Conservation (phyloP, 2,113 vertebrate genomes). For the Platysteira castanea region DNA sequence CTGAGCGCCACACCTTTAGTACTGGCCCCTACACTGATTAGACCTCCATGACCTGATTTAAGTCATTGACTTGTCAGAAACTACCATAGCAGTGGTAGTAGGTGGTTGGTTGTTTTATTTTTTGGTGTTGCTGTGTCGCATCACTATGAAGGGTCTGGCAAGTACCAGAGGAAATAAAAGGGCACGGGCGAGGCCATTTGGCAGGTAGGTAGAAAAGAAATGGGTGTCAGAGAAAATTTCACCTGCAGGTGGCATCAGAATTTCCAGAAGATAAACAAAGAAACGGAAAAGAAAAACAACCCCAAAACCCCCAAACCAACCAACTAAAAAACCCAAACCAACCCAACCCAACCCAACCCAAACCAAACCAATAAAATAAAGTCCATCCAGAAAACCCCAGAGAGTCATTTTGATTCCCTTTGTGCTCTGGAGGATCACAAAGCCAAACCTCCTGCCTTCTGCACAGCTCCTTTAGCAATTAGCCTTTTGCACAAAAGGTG, state of each 20-base stretch:
- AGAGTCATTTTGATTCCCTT: not conserved
- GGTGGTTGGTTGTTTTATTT: accelerated
- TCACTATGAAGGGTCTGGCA: not conserved
- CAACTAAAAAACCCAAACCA: not conserved
- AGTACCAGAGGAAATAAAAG: not conserved
- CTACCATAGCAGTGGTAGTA: not conserved
- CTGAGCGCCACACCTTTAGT: not conserved
- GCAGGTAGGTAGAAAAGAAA: too few species aligned
- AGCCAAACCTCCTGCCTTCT: not conserved
- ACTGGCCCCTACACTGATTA: not conserved
- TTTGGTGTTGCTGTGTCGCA: not conserved
- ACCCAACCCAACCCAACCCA: too few species aligned
- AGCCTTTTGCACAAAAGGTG: not conserved
- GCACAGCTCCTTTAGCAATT: not conserved
- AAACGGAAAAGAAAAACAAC: not conserved
- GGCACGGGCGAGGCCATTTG: accelerated
- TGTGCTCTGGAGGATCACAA: not conserved
- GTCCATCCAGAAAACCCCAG: accelerated
- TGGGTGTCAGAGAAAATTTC: not conserved
- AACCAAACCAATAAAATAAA: too few species aligned
- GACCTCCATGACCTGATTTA: not conserved
- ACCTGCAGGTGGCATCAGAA: not conserved
- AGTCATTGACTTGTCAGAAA: not conserved
- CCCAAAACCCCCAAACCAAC: not conserved
- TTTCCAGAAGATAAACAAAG: not conserved